phyloP scores from a whole-genome alignment of 2,888 invertebrate species.

The Strigamia maritima region DNA sequence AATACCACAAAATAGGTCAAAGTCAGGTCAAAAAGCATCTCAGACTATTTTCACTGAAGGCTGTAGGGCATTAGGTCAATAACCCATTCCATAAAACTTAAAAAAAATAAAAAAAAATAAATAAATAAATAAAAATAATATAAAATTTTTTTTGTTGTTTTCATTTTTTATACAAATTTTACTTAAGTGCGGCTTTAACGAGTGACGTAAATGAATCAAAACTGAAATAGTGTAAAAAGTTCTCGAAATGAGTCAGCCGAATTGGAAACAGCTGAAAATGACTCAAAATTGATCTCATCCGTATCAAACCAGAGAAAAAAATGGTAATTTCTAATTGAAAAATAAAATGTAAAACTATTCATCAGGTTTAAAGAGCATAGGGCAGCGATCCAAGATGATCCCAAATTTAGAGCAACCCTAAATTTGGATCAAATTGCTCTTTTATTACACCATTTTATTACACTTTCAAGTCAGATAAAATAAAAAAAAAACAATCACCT shows the following conservation, averaged over 20 bases:
- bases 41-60: slow-evolving; percentile 32
- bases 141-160: neutral
- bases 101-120: neutral
- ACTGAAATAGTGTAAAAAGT: neutral
- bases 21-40: slow-evolving; percentile 31
- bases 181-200: neutral
- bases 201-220: neutral
- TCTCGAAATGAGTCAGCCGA: slow-evolving; percentile 21
- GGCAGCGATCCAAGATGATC: neutral
- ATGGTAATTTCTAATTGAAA: neutral
- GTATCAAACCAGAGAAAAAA: neutral
- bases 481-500: slow-evolving; percentile 58
- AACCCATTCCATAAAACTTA: neutral
- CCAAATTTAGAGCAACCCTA: slow-evolving; percentile 21
- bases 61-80: slow-evolving; percentile 31
- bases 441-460: slow-evolving; percentile 21
- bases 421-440: slow-evolving; percentile 18
- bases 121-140: neutral
- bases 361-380: neutral
- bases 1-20: slow-evolving; percentile 8
- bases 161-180: no score
- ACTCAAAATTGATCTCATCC: slow-evolving; percentile 27
- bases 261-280: slow-evolving; percentile 34
- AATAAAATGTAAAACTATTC: neutral
- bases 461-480: neutral